Base-by-base conservation (phyloP, 30 jellyfish, hydroid and myxozoan species). In the Hydra vulgaris region DNA sequence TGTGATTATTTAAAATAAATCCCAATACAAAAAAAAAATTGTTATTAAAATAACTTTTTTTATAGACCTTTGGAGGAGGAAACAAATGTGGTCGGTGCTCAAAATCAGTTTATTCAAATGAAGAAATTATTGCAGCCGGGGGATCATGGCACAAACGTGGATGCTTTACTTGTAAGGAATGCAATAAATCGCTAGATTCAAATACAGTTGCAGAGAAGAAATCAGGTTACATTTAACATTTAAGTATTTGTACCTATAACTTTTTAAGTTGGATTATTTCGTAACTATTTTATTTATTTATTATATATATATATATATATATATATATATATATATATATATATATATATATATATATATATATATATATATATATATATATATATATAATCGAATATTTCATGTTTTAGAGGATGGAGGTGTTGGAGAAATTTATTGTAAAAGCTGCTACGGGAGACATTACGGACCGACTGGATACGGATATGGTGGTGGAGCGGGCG, bases 401-500 rank as follows among this genome's bases (percentile, higher is more conserved):
- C n/a, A 0, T 40, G 1, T 78, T 53, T 27, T 22, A 53, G 54
- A 15, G 7, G 27, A 54, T 20, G 85, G 54, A 1, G 82, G 23
- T 23, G 53, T 61, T 8, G 98, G 88, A 73, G 96, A 91, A 70
- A 83, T 91, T 71, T 91, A 82, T 81, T 91, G 98, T 79, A 90
- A 88, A 21, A 25, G 89, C 0, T 91, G 98, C 88, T 86, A 91
- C 73, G 98, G 98, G 24, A 85, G 92, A 66, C 22, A 78, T 68
- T 91, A 72, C 40, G 98, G 98, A 22, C 98, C 98, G 19, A 86
- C 83, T 26, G 98, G 98, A 18, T 91, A 91, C 74, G 98, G 98
- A 17, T 91, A 18, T 27, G 98, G 98, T 25, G 96, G 96, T 53
- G 98, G 98, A 7, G 98, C 98, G 54, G 98, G 98, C 26, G 82